Percentiles rank a stretch among this genome's conserved stretches.
These are phyloP conservation scores for Aproaerema taeniolella DNA, from an alignment of 2,888 invertebrate genomes.

Conservation along the genomic window DNA sequence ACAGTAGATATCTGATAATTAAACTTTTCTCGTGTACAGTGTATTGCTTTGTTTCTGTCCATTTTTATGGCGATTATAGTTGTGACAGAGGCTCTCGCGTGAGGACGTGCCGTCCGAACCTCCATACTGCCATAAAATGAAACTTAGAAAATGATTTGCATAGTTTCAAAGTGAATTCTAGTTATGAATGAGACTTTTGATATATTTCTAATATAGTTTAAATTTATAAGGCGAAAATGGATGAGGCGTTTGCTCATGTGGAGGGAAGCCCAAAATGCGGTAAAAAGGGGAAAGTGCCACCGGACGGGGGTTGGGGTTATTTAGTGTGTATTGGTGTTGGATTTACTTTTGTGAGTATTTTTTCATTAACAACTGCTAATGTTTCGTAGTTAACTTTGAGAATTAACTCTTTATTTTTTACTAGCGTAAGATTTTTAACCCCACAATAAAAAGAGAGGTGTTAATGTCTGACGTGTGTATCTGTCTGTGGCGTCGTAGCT, in stretches of 20 bases:
- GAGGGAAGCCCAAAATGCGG: slow-evolving; percentile 30
- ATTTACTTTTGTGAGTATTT: slow-evolving; percentile 83
- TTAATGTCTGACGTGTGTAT: no score
- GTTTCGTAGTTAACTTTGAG: no score
- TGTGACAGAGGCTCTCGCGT: slow-evolving; percentile 28
- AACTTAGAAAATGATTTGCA: no score
- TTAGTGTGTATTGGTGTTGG: slow-evolving; percentile 84
- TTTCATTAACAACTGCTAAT: background rate
- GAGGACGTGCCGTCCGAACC: slow-evolving; percentile 31
- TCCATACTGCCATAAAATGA: no score
- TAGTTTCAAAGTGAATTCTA: no score
- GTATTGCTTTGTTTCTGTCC: slow-evolving; percentile 2
- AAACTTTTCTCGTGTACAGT: background rate
- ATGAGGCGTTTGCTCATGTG: slow-evolving; percentile 66
- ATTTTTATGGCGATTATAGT: slow-evolving; percentile 25
- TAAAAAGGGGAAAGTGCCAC: slow-evolving; percentile 58
- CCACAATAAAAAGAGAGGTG: no score
- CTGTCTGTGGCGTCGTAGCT: no score
- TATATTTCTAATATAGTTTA: background rate
- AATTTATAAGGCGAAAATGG: slow-evolving; percentile 58
- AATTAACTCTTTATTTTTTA: no score
- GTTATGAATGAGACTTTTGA: background rate
- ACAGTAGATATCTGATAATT: background rate
- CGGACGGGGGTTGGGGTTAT: slow-evolving; percentile 91
- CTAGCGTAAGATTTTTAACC: no score